Evolutionary conservation across 2,888 invertebrate species (phyloP).

Genomic region (Vanessa cardui): DNA sequence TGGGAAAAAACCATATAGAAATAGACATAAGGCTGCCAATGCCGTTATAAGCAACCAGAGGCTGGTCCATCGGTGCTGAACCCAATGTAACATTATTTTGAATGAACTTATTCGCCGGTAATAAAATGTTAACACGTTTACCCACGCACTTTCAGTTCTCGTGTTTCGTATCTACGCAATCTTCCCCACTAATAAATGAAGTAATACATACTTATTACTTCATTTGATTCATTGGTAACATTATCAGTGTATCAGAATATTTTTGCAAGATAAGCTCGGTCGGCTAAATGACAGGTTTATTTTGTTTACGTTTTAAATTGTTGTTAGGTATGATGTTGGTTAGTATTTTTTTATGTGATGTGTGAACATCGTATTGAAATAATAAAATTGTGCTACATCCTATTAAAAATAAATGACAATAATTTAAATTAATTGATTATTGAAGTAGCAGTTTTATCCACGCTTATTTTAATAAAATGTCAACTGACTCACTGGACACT

Average conservation of each 20-base stretch:
- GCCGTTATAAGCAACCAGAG: constrained; percentile 68
- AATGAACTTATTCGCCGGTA: constrained; percentile 1
- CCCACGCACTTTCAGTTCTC: constrained; percentile 14
- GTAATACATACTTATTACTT: constrained; percentile 21
- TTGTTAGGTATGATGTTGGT: neutral
- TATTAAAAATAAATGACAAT: no score
- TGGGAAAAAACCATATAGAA: constrained; percentile 85
- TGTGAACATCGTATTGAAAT: no score
- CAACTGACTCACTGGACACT: no score
- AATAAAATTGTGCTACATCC: no score
- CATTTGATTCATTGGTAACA: constrained; percentile 35
- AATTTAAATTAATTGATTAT: no score
- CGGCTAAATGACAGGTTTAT: constrained; percentile 12
- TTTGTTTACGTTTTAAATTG: neutral
- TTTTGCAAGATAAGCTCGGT: constrained; percentile 33
- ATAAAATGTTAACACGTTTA: neutral
- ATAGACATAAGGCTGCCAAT: constrained; percentile 70
- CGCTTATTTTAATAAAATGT: no score
- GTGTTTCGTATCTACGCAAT: constrained; percentile 30
- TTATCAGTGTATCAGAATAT: constrained; percentile 33
- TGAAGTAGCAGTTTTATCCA: no score
- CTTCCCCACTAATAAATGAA: constrained; percentile 20
- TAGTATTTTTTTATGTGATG: neutral
- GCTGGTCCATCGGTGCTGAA: constrained; percentile 73
- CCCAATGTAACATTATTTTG: constrained; percentile 63